A percentile compares a stretch with the other conserved stretches of the same genome.
Conservation (phyloP, 1,140 invertebrate species). For the Notospermus geniculatus region DNA sequence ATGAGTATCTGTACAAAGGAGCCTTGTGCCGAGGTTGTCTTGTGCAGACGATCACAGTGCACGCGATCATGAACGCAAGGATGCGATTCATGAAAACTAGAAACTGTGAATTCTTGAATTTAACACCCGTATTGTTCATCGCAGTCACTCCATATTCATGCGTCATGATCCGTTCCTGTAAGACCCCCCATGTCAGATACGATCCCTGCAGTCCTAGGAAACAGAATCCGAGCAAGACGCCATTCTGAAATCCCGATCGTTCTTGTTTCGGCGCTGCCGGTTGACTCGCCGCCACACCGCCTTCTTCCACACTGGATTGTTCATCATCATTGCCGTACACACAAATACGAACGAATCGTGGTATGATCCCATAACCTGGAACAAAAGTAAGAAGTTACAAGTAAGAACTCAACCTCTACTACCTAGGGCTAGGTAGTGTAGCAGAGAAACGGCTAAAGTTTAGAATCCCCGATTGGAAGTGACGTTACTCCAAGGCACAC, state of each 20-base stretch:
- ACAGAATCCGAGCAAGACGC: conserved; percentile 67
- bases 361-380: conserved; percentile 38
- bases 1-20: conserved; percentile 94
- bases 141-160: conserved; percentile 64
- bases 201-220: conserved; percentile 84
- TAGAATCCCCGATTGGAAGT: too few species aligned
- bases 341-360: conserved; percentile 58
- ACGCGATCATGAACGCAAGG: conserved; percentile 76
- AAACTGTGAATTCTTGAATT: conserved; percentile 90
- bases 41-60: conserved; percentile 61
- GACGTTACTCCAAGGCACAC: too few species aligned
- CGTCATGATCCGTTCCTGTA: conserved; percentile 75
- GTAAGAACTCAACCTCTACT: too few species aligned
- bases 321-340: conserved; percentile 61
- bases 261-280: conserved; percentile 20
- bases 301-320: conserved; percentile 36
- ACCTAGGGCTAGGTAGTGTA: too few species aligned
- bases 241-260: conserved; percentile 15
- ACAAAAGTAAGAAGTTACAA: conserved; percentile 18
- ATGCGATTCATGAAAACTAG: conserved; percentile 92
- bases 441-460: too few species aligned
- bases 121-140: conserved; percentile 45
- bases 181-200: conserved; percentile 89
- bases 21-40: conserved; percentile 70
- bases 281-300: conserved; percentile 18